Conservation (phyloP, 1,140 invertebrate genomes). For the Anagrus nilaparvatae region DNA sequence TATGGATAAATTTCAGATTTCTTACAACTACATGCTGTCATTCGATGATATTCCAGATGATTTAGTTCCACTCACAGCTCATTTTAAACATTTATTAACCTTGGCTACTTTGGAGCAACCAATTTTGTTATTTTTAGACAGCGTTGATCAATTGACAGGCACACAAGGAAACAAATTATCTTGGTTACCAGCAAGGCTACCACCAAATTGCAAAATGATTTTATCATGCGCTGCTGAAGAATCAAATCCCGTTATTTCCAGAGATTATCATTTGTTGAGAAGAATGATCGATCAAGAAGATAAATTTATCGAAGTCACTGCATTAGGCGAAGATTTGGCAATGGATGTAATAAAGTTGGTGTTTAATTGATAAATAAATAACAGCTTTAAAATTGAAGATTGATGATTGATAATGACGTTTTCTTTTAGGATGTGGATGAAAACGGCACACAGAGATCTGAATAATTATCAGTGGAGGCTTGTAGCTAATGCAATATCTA, state of each 20-base stretch:
- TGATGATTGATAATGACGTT: neutral
- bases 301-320: slow-evolving; percentile 87
- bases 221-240: slow-evolving; percentile 83
- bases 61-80: slow-evolving; percentile 85
- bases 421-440: slow-evolving; percentile 75
- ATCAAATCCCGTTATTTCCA: slow-evolving; percentile 72
- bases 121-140: slow-evolving; percentile 80
- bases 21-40: slow-evolving; percentile 86
- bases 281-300: slow-evolving; percentile 84
- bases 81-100: slow-evolving; percentile 89
- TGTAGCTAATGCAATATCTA: slow-evolving; percentile 84
- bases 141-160: slow-evolving; percentile 91
- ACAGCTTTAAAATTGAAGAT: neutral
- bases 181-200: slow-evolving; percentile 88
- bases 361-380: neutral
- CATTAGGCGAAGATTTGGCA: slow-evolving; percentile 85
- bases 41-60: slow-evolving; percentile 94
- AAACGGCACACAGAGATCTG: slow-evolving; percentile 76
- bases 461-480: slow-evolving; percentile 90
- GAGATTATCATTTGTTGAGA: slow-evolving; percentile 75
- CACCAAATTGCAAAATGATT: slow-evolving; percentile 86
- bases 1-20: slow-evolving; percentile 54
- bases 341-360: slow-evolving; percentile 80
- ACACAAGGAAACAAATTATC: slow-evolving; percentile 90
- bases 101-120: slow-evolving; percentile 73